phyloP scores from a whole-genome alignment of 2,888 invertebrate species.

The Gymnoscelis rufifasciata region DNA sequence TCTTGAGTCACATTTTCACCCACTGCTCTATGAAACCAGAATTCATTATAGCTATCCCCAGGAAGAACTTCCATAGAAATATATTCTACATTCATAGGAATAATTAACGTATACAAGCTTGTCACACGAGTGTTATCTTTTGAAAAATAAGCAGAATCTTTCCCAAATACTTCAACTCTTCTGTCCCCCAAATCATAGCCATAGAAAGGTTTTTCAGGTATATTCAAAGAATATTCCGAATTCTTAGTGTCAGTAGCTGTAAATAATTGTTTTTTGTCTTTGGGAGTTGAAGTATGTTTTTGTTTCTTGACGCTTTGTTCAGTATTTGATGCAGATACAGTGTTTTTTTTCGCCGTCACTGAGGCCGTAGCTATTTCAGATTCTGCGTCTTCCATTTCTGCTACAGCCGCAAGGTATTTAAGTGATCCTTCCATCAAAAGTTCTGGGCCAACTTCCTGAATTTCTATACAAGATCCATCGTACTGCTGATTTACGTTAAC shows the following conservation, averaged over 20 bases:
- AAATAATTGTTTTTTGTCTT: constrained; percentile 24
- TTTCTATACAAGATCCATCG: constrained; percentile 50
- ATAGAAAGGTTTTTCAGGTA: constrained; percentile 45
- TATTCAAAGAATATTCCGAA: constrained; percentile 7
- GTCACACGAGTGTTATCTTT: constrained; percentile 59
- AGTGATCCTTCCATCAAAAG: constrained; percentile 67
- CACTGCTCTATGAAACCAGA: constrained; percentile 62
- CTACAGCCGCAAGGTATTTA: too few relatives aligned
- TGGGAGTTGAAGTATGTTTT: constrained; percentile 40
- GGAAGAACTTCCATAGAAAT: constrained; percentile 52
- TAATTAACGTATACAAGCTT: constrained; percentile 52
- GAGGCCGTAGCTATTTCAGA: constrained; percentile 27
- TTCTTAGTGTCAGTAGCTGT: not conserved
- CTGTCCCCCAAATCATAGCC: constrained; percentile 66
- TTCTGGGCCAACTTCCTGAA: constrained; percentile 51
- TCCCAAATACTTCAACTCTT: constrained; percentile 67
- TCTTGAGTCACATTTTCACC: constrained; percentile 42
- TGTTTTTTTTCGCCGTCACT: constrained; percentile 34
- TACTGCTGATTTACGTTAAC: constrained; percentile 38
- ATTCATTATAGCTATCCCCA: constrained; percentile 54
- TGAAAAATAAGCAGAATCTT: constrained; percentile 60
- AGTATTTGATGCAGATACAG: constrained; percentile 34
- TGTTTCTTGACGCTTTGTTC: constrained; percentile 46
- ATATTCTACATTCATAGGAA: constrained; percentile 61
- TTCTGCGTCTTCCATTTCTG: constrained; percentile 45